Evolutionary conservation across 2,797 vertebrate species (phyloP).

Genomic region (Cyclura pinguis): DNA sequence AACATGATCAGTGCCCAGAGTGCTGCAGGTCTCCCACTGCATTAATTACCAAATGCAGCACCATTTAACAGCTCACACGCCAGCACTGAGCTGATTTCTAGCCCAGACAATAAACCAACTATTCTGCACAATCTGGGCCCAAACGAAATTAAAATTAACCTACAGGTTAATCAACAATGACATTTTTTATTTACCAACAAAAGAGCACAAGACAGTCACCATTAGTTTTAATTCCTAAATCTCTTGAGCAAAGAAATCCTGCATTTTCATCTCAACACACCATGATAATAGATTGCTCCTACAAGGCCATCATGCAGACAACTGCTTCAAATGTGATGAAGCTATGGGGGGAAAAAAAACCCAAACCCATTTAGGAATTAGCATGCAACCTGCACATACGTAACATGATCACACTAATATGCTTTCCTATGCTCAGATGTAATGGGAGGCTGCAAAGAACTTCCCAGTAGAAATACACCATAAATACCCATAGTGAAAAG

Average conservation of each 20-base stretch:
- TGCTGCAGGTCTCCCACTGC: neutral
- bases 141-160: slow-evolving; percentile 12
- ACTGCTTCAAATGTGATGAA: neutral
- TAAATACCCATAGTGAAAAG: neutral
- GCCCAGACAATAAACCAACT: neutral
- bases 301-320: neutral
- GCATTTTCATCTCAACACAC: neutral
- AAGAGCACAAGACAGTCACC: neutral
- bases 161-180: neutral
- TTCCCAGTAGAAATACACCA: neutral
- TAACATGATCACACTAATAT: neutral
- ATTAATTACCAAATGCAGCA: neutral
- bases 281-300: slow-evolving; percentile 13
- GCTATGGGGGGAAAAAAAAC: neutral
- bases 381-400: neutral
- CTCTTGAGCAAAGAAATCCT: slow-evolving; percentile 7
- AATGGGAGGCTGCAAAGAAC: neutral
- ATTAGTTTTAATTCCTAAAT: slow-evolving; percentile 26
- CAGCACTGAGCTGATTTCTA: neutral
- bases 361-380: neutral
- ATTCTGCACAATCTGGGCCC: neutral
- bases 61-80: neutral
- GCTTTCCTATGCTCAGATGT: neutral
- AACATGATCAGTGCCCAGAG: neutral
- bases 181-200: slow-evolving; percentile 33